Evolutionary conservation across 2,888 invertebrate genomes (phyloP), one percentile per base, ranked within the genome.

Genomic region (Athalia rosae): DNA sequence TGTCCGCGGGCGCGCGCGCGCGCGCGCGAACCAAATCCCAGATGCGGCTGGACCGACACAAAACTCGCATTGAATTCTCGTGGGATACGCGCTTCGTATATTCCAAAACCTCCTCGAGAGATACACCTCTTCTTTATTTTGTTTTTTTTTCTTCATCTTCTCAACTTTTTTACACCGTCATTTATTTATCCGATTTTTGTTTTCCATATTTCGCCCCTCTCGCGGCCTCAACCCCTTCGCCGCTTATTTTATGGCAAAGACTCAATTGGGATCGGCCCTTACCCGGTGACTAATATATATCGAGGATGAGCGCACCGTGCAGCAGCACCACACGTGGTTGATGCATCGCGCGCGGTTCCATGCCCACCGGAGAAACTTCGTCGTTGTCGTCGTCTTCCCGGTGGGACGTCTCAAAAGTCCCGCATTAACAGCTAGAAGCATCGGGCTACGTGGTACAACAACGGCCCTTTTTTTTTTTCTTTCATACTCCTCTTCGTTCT

Each of bases 241-340:
- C 86, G 86, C 88, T 88, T 87, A 87, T 85, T 89, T 89, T 89
- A 89, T 89, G 88, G 89, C 88, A 87, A 89, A 85, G 88, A 89
- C 89, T 89, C 88, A 89, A 92, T 92, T 92, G 91, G 91, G 91
- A 85, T 89, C 89, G 90, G 86, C 91, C 92, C 92, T 92, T 91
- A 91, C 91, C 91, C 91, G 91, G 90, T 92, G 91, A 92, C 92
- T 92, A 93, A 92, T 92, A 92, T 92, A 92, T 92, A 92, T 92
- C 74, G 74, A 41, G 58, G 58, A 11, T 61, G 15, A 59, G 74
- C 74, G 28, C 74, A 92, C 92, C 92, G 91, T 91, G 91, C 91
- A 90, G 28, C 91, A 91, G 91, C 91, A 92, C 91, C 91, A 92
- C 91, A 91, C 91, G 84, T 84, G 83, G 91, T 91, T 91, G 91